A percentile compares a stretch with the other conserved stretches of the same genome.
Conservation (phyloP, 1,140 invertebrate genomes). For the Doryteuthis pealeii region DNA sequence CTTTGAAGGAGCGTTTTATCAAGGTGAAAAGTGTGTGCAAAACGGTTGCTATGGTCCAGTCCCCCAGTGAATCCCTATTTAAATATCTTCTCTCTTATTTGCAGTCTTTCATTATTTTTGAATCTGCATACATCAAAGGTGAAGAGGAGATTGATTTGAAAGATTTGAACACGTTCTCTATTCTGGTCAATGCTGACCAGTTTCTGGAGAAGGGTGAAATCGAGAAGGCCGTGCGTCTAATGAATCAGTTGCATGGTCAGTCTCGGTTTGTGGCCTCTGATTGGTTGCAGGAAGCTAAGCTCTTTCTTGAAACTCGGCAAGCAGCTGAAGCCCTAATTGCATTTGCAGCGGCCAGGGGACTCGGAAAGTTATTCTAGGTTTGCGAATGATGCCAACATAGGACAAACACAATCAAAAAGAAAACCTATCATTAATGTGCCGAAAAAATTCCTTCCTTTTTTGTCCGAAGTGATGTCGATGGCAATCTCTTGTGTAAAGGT, state of each 20-base stretch:
- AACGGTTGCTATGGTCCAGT: conserved; percentile 80
- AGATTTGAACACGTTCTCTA: conserved; percentile 79
- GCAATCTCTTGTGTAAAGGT: no score
- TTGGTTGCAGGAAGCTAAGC: conserved; percentile 83
- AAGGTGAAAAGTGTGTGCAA: conserved; percentile 67
- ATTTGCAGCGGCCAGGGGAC: conserved; percentile 53
- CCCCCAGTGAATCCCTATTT: conserved; percentile 74
- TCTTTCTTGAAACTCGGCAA: conserved; percentile 86
- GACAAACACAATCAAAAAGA: no score
- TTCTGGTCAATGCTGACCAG: conserved; percentile 82
- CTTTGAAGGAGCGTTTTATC: conserved; percentile 80
- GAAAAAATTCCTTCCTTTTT: no score
- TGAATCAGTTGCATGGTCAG: conserved; percentile 86
- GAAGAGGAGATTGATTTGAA: conserved; percentile 58
- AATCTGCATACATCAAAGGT: conserved; percentile 60
- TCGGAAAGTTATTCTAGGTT: conserved; percentile 52
- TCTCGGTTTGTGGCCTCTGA: conserved; percentile 76
- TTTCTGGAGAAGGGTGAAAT: conserved; percentile 80
- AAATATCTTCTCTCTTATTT: conserved; percentile 86
- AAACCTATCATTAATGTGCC: no score
- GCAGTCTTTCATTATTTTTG: conserved; percentile 67
- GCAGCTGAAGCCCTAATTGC: conserved; percentile 76
- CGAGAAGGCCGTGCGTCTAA: conserved; percentile 80
- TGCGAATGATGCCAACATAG: neutral
- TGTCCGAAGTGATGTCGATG: no score